Evolutionary conservation across 1,140 invertebrate species (phyloP).

Genomic region (Liolophura sinensis): DNA sequence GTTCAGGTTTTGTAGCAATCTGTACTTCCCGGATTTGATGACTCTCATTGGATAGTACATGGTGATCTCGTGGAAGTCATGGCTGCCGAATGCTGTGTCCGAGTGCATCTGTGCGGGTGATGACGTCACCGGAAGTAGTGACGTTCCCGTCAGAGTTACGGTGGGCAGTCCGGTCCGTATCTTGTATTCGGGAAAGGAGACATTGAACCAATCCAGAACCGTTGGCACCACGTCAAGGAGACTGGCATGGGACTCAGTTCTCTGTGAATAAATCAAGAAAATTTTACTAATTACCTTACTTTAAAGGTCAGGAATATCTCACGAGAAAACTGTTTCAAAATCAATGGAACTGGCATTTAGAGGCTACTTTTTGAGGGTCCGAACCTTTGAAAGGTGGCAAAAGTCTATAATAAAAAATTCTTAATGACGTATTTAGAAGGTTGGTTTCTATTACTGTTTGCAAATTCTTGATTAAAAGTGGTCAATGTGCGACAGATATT

Average conservation of each 20-base stretch:
- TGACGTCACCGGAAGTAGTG: slow-evolving; percentile 70
- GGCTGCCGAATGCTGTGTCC: slow-evolving; percentile 75
- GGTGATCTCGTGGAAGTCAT: slow-evolving; percentile 87
- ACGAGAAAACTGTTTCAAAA: too few species aligned
- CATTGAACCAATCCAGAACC: slow-evolving; percentile 79
- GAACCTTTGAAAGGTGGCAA: too few species aligned
- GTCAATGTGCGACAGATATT: too few species aligned
- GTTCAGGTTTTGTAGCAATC: slow-evolving; percentile 90
- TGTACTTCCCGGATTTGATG: slow-evolving; percentile 76
- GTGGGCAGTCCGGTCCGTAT: slow-evolving; percentile 43
- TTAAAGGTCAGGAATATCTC: too few species aligned
- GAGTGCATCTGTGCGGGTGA: slow-evolving; percentile 19
- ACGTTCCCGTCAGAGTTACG: slow-evolving; percentile 71
- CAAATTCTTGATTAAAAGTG: too few species aligned
- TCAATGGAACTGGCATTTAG: too few species aligned
- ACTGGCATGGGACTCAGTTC: slow-evolving; percentile 73
- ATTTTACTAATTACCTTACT: too few species aligned
- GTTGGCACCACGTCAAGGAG: slow-evolving; percentile 83
- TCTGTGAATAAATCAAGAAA: slow-evolving; percentile 29
- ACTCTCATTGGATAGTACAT: slow-evolving; percentile 95
- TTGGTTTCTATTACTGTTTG: too few species aligned
- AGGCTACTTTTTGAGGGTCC: too few species aligned
- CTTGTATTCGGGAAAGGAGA: slow-evolving; percentile 60
- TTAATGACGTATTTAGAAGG: too few species aligned
- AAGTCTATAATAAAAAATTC: too few species aligned